Percentiles rank a stretch among this genome's conserved stretches.
These are phyloP conservation scores for Eumeta japonica DNA, from an alignment of 1,140 invertebrate species.

Conservation along the genomic window DNA sequence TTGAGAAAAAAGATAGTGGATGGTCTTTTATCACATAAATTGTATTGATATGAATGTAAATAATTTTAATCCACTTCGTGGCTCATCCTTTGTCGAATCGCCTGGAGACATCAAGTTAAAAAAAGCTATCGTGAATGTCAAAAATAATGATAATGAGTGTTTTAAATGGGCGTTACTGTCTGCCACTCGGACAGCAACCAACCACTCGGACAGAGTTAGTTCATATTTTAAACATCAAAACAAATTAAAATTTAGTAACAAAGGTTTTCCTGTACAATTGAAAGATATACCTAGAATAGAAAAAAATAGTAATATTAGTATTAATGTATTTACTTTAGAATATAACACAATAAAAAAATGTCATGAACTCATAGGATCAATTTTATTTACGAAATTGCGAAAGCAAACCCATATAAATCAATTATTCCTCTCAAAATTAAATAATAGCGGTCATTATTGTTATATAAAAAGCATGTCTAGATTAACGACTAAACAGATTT, in stretches of 20 bases:
- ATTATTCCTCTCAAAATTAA: slow-evolving; percentile 16
- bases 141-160: slow-evolving; percentile 32
- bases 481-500: slow-evolving; percentile 21
- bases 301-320: slow-evolving; percentile 32
- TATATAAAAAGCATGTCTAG: slow-evolving; percentile 30
- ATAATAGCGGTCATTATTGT: slow-evolving; percentile 21
- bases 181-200: slow-evolving; percentile 22
- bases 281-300: slow-evolving; percentile 34
- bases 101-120: slow-evolving; percentile 28
- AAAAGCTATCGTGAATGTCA: slow-evolving; percentile 34
- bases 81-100: slow-evolving; percentile 23
- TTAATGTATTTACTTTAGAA: slow-evolving; percentile 24
- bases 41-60: slow-evolving; percentile 16
- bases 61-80: slow-evolving; percentile 26
- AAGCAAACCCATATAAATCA: slow-evolving; percentile 23
- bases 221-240: slow-evolving; percentile 25
- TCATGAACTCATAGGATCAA: slow-evolving; percentile 19
- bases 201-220: slow-evolving; percentile 15
- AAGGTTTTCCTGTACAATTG: slow-evolving; percentile 38
- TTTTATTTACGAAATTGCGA: slow-evolving; percentile 23
- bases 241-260: slow-evolving; percentile 30
- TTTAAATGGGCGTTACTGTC: slow-evolving; percentile 32
- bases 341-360: slow-evolving; percentile 12
- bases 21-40: slow-evolving; percentile 13
- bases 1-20: slow-evolving; percentile 20